These are phyloP conservation scores for Hydractinia echinata DNA, from an alignment of 30 jellyfish, hydroid and myxozoan genomes.

Conservation along the genomic window DNA sequence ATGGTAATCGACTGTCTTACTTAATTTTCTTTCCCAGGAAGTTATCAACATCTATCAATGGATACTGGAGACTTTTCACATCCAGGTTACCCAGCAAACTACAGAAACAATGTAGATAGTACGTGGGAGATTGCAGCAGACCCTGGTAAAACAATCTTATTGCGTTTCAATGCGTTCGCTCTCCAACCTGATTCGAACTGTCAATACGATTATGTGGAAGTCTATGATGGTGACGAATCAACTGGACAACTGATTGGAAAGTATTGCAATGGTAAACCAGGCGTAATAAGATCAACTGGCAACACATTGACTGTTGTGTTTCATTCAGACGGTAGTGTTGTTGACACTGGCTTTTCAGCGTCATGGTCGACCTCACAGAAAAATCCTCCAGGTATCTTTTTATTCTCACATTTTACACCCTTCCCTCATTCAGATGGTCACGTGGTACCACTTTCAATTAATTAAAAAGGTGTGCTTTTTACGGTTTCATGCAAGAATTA, in stretches of 20 bases:
- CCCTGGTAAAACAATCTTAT: slow-evolving; percentile 30
- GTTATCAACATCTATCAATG: slow-evolving; percentile 45
- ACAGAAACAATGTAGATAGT: slow-evolving; percentile 47
- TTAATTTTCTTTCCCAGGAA: slow-evolving; percentile 24
- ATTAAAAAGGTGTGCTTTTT: too few relatives aligned
- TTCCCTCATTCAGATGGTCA: too few relatives aligned
- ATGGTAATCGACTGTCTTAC: too few relatives aligned
- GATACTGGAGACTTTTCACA: slow-evolving; percentile 44
- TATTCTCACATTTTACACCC: too few relatives aligned
- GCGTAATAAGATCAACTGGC: background rate
- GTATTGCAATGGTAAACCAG: slow-evolving; percentile 35
- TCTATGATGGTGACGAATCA: slow-evolving; percentile 44
- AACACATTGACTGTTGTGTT: slow-evolving; percentile 22
- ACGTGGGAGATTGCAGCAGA: slow-evolving; percentile 40
- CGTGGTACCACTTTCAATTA: too few relatives aligned
- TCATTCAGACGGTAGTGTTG: slow-evolving; percentile 9
- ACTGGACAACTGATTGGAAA: slow-evolving; percentile 40
- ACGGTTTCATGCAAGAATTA: too few relatives aligned
- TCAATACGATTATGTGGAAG: slow-evolving; percentile 35
- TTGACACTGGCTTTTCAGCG: slow-evolving; percentile 12
- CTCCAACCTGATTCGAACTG: slow-evolving; percentile 30
- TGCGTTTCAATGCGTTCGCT: slow-evolving; percentile 40
- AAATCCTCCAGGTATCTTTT: background rate
- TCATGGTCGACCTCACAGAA: slow-evolving; percentile 8
- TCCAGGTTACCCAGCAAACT: slow-evolving; percentile 57